Evolutionary conservation across 2,797 vertebrate genomes (phyloP), one percentile per base, ranked within the genome.

Genomic region (Anas bernieri): DNA sequence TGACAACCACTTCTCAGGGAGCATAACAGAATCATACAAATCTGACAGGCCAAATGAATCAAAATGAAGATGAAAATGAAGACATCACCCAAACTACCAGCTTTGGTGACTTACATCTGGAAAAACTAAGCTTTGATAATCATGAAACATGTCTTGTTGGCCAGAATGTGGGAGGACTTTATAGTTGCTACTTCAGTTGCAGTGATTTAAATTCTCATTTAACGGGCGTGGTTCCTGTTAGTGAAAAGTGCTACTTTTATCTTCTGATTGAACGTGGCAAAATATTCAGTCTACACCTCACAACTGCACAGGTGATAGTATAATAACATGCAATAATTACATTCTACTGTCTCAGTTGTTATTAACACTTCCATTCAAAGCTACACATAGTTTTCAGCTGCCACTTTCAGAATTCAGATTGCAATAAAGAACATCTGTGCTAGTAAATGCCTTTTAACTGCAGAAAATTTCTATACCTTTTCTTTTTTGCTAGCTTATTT

Each of bases 301-400:
- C 86, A 96, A 95, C 88, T 96, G 88, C 92, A 94, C 95, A 97
- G 97, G 95, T 97, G 97, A 97, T 94, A 97, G 96, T 86, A 82
- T 91, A 95, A 93, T 90, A 96, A 95, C 96, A 92, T 35, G 63
- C 92, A 94, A 95, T 97, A 97, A 97, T 97, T 96, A 94, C 83
- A 94, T 94, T 96, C 94, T 93, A 94, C 85, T 86, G 86, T 97
- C 96, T 96, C 79, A 58, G 90, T 95, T 97, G 93, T 96, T 96
- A 91, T 95, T 94, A 95, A 93, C 94, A 93, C 87, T 95, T 84
- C 37, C 86, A 93, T 90, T 94, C 84, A 79, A 94, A 95, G 78
- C 94, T 92, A 92, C 95, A 97, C 81, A 31, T 77, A 73, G 91
- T 93, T 97, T 96, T 96, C 88, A 94, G 87, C 91, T 96, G 92